phyloP scores from a whole-genome alignment of 1,140 invertebrate genomes.

The Armadillidium nasatum region DNA sequence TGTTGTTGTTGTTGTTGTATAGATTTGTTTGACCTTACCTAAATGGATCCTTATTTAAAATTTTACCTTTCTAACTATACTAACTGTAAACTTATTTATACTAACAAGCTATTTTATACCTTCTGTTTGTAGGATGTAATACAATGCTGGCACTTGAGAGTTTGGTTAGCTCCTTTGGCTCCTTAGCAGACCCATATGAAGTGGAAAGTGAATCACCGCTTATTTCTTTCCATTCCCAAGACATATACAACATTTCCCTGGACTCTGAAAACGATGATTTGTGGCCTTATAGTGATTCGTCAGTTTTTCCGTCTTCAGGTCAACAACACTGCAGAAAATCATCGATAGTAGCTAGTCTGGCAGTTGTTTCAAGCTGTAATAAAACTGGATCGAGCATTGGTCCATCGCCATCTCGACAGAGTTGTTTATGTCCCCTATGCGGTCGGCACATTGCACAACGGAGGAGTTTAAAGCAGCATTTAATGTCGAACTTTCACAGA shows the following conservation, averaged over 20 bases:
- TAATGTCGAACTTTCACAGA: slow-evolving; percentile 44
- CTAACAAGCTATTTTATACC: too few species aligned
- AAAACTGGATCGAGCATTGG: not conserved
- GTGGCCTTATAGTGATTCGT: slow-evolving; percentile 38
- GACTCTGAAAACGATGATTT: slow-evolving; percentile 26
- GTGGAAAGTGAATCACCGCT: slow-evolving; percentile 20
- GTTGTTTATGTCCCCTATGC: slow-evolving; percentile 41
- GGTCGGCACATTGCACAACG: slow-evolving; percentile 43
- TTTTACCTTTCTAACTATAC: too few species aligned
- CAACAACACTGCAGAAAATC: slow-evolving; percentile 25
- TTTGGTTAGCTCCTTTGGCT: slow-evolving; percentile 40
- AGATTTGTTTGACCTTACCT: too few species aligned
- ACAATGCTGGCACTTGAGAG: slow-evolving; percentile 43
- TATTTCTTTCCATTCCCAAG: slow-evolving; percentile 21
- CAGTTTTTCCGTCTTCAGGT: slow-evolving; percentile 37
- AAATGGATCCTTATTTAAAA: too few species aligned
- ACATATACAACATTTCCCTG: slow-evolving; percentile 33
- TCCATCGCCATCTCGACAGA: slow-evolving; percentile 37
- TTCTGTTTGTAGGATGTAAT: slow-evolving; percentile 31
- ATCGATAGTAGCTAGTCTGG: slow-evolving; percentile 11
- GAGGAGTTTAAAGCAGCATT: slow-evolving; percentile 43
- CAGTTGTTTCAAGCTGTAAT: slow-evolving; percentile 23
- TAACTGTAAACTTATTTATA: too few species aligned
- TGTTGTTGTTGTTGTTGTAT: too few species aligned
- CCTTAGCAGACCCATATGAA: slow-evolving; percentile 18